phyloP scores from a whole-genome alignment of 2,113 vertebrate species.

The Pogona vitticeps region DNA sequence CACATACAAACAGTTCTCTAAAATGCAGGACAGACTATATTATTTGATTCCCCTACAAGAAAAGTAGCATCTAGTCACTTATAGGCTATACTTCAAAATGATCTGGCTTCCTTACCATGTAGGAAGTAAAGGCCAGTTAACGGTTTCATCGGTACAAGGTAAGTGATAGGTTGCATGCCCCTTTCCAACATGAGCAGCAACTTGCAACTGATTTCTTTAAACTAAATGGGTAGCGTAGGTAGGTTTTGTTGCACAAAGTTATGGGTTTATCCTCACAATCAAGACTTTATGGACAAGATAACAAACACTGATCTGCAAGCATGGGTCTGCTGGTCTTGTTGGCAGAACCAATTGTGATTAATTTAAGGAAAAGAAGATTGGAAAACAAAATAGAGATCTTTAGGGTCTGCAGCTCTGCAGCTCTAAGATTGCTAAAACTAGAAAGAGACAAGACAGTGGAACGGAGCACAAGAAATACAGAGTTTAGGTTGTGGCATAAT shows the following conservation, averaged over 20 bases:
- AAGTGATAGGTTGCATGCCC: rapidly evolving
- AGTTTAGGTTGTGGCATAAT: neutral
- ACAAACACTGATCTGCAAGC: neutral
- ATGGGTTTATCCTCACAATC: constrained; percentile 2
- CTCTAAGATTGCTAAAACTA: too few relatives aligned
- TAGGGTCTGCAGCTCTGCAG: too few relatives aligned
- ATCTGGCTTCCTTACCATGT: neutral
- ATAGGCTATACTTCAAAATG: neutral
- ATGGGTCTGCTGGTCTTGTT: neutral
- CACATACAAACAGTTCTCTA: neutral
- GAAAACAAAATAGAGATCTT: neutral
- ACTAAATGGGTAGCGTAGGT: neutral
- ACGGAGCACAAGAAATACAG: neutral
- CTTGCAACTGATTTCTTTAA: neutral
- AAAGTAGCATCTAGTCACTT: neutral
- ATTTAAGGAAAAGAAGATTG: neutral
- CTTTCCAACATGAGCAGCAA: neutral
- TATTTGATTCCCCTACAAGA: neutral
- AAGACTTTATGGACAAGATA: neutral
- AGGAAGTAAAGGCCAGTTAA: neutral
- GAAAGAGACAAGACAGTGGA: neutral
- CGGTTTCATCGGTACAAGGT: neutral
- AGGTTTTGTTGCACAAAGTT: neutral
- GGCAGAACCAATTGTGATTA: neutral
- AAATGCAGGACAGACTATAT: neutral